These are phyloP conservation scores for Zygaena filipendulae DNA, from an alignment of 2,888 invertebrate genomes.

Conservation along the genomic window DNA sequence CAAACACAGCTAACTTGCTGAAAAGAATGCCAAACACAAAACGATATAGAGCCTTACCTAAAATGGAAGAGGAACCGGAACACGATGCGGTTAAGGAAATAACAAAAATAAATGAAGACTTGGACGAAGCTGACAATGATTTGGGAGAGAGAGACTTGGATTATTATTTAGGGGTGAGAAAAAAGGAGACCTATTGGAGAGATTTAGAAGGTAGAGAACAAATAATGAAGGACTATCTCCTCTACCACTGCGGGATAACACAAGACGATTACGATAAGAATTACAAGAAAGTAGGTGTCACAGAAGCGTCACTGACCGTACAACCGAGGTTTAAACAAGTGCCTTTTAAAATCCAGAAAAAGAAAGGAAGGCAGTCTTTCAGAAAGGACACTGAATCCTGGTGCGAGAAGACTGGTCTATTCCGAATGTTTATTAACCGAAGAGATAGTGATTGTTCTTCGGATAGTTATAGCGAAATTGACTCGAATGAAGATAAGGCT, in stretches of 20 bases:
- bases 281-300: constrained; percentile 26
- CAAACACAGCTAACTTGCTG: constrained; percentile 42
- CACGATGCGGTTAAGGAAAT: constrained; percentile 15
- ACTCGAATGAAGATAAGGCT: constrained; percentile 28
- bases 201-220: constrained; percentile 50
- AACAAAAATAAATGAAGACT: constrained; percentile 17
- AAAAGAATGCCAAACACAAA: constrained; percentile 44
- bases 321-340: constrained; percentile 50
- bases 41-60: constrained; percentile 31
- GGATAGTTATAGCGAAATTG: constrained; percentile 59
- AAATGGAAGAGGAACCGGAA: constrained; percentile 30
- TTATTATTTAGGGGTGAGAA: constrained; percentile 49
- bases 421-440: constrained; percentile 44
- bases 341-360: constrained; percentile 54
- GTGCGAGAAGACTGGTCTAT: constrained; percentile 46
- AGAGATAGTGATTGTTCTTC: constrained; percentile 49
- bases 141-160: constrained; percentile 50
- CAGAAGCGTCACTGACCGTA: constrained; percentile 25
- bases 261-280: constrained; percentile 48
- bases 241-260: constrained; percentile 50
- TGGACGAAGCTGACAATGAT: constrained; percentile 30
- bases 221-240: constrained; percentile 49
- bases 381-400: constrained; percentile 40
- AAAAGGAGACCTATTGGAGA: constrained; percentile 50
- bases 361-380: constrained; percentile 27